phyloP scores from a whole-genome alignment of 2,113 vertebrate species.

The Xenopus laevis region DNA sequence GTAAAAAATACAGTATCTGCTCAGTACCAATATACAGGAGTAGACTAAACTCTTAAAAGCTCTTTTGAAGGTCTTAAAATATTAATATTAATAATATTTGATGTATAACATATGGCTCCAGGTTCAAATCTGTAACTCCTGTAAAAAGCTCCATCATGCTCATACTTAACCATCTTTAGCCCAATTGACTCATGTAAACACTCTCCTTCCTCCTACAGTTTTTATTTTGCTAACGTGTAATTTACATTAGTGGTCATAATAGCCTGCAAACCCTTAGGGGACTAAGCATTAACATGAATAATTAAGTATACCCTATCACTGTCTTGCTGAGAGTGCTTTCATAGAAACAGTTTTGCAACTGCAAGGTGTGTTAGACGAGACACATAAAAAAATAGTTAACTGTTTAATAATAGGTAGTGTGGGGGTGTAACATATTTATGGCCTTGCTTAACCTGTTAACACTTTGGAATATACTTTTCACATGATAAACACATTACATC shows the following conservation, averaged over 20 bases:
- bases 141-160: constrained; percentile 47
- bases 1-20: background rate
- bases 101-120: constrained; percentile 57
- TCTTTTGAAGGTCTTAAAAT: constrained; percentile 46
- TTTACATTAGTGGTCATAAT: constrained; percentile 34
- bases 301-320: constrained; percentile 22
- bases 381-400: background rate
- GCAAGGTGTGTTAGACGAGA: constrained; percentile 5
- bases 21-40: constrained; percentile 6
- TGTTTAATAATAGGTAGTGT: no score
- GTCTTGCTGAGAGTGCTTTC: background rate
- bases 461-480: no score
- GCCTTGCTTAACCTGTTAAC: no score
- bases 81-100: no score
- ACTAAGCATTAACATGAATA: constrained; percentile 44
- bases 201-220: constrained; percentile 7
- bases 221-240: constrained; percentile 27
- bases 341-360: constrained; percentile 31
- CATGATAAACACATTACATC: no score
- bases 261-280: constrained; percentile 28
- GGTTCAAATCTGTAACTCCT: constrained; percentile 39
- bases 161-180: constrained; percentile 30
- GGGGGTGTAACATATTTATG: no score
- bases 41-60: constrained; percentile 32
- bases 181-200: constrained; percentile 6